Base-by-base conservation (phyloP, 2,888 invertebrate species). In the Athalia circularis region DNA sequence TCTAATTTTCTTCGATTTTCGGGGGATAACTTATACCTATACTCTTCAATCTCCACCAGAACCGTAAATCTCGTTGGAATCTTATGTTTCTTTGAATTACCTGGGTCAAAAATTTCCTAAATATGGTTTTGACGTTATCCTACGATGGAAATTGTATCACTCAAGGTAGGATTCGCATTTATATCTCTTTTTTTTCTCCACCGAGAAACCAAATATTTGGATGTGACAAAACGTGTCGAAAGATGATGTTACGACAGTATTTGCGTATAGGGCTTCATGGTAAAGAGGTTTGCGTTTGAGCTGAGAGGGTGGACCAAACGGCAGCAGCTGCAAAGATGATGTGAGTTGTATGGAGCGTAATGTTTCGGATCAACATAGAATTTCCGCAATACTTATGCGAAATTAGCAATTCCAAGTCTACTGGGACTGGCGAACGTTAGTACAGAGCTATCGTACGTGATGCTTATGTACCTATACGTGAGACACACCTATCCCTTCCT, bases 401-500 rank as follows among this genome's bases (percentile, higher is more conserved):
- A 59, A 45, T n/a, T 45, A 59, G 70, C 43, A 47, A 59, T 72
- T 72, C 7, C 13, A 13, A 59, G 6, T 59, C 70, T 59, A 8
- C 43, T 15, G 70, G 70, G 70, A 72, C 57, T 59, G 45, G 45
- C n/a, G 15, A 45, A 68, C 3, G 29, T 48, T 48, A 52, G 68
- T 68, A 72, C 59, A 72, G n/a, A 5, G 6, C 7, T 54, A n/a
- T 0, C 54, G 54, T 54, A n/a, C n/a, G 54, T 54, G 54, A 62
- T 62, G 15, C 29, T 61, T 50, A 47, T 13, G 50, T 64, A 75
- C 50, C 9, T 50, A 15, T 50, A 62, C 50, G 75, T 72, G 72
- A 6, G 75, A 75, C 75, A 62, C 75, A 75, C 75, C 75, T 62
- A 29, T 29, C 29, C 29, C 29, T 8, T 29, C 3, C 50, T 29